A percentile compares a stretch with the other conserved stretches of the same genome.
Conservation (phyloP, 1,140 invertebrate genomes). For the Apis cerana region DNA sequence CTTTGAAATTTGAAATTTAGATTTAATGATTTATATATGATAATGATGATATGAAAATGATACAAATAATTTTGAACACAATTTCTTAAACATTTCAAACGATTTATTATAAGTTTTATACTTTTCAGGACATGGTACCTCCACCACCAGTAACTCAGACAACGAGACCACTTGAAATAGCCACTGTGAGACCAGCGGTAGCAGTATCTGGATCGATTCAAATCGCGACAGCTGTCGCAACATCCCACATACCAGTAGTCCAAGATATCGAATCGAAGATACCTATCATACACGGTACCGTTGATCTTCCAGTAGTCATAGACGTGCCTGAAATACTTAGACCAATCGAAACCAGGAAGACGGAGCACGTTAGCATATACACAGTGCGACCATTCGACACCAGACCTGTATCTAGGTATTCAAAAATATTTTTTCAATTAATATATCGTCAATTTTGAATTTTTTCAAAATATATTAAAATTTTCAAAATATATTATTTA, state of each 20-base stretch:
- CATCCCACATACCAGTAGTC: constrained; percentile 77
- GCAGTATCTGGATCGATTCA: constrained; percentile 78
- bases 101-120: background rate
- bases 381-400: constrained; percentile 77
- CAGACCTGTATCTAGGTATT: constrained; percentile 71
- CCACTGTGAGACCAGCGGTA: constrained; percentile 72
- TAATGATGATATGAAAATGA: no score
- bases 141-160: constrained; percentile 69
- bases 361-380: constrained; percentile 76
- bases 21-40: no score
- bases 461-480: no score
- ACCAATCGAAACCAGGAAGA: constrained; percentile 65
- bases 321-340: constrained; percentile 73
- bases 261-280: constrained; percentile 79
- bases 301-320: constrained; percentile 76
- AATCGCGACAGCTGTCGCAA: constrained; percentile 78
- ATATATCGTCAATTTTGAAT: background rate
- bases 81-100: background rate
- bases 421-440: constrained; percentile 11
- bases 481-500: no score
- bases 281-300: constrained; percentile 78
- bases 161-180: constrained; percentile 68
- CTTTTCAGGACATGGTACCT: constrained; percentile 76
- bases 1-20: no score
- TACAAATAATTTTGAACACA: no score